These are phyloP conservation scores for Morone saxatilis DNA, from an alignment of 2,113 vertebrate species.

Conservation along the genomic window DNA sequence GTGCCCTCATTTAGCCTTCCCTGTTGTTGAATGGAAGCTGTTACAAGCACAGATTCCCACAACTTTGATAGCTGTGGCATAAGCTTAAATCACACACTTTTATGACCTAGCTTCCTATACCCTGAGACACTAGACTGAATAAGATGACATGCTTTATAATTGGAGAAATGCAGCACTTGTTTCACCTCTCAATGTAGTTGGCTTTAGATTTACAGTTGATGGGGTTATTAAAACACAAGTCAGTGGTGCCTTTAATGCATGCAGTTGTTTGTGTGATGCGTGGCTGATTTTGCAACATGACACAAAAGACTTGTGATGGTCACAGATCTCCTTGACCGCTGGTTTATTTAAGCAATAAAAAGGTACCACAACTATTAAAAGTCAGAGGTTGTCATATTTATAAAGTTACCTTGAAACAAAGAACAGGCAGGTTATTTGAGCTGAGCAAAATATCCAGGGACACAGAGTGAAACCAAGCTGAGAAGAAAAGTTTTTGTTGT, in stretches of 20 bases:
- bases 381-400: constrained; percentile 50
- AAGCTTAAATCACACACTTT: constrained; percentile 77
- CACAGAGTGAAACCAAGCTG: constrained; percentile 6
- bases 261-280: constrained; percentile 43
- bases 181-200: constrained; percentile 44
- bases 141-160: constrained; percentile 68
- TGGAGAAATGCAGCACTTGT: constrained; percentile 51
- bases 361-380: constrained; percentile 30
- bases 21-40: constrained; percentile 44
- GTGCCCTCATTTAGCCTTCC: constrained; percentile 56
- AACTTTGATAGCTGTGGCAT: constrained; percentile 64
- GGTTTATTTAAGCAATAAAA: constrained; percentile 73
- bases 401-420: constrained; percentile 69
- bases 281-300: constrained; percentile 51
- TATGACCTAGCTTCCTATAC: constrained; percentile 55
- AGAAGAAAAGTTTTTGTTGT: constrained; percentile 37
- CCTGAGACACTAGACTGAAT: constrained; percentile 63
- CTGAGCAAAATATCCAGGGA: constrained; percentile 17
- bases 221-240: constrained; percentile 71
- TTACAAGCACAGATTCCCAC: constrained; percentile 52
- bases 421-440: constrained; percentile 21
- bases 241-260: constrained; percentile 56
- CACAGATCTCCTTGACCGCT: constrained; percentile 48
- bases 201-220: constrained; percentile 69
- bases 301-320: constrained; percentile 37